Evolutionary conservation across 2,888 invertebrate species (phyloP).

Genomic region (Nomada ruficornis): DNA sequence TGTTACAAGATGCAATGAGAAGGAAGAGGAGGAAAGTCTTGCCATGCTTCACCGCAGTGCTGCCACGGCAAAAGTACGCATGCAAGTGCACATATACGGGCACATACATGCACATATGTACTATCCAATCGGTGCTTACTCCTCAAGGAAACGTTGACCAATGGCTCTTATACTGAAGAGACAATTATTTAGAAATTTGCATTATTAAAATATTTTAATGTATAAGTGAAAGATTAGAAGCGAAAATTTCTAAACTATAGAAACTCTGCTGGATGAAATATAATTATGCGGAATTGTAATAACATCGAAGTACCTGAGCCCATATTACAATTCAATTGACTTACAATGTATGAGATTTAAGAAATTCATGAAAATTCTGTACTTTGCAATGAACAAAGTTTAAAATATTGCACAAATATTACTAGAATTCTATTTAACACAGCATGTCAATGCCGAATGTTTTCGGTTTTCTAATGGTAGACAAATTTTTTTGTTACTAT

Average conservation of each 20-base stretch:
- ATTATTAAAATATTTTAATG: not conserved
- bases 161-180: constrained; percentile 12
- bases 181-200: not conserved
- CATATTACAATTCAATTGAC: too few relatives aligned
- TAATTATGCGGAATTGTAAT: too few relatives aligned
- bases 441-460: too few relatives aligned
- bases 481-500: not conserved
- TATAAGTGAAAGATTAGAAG: not conserved
- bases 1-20: constrained; percentile 15
- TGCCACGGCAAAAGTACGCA: constrained; percentile 1
- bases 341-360: not conserved
- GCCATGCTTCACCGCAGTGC: constrained; percentile 23
- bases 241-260: too few relatives aligned
- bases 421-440: too few relatives aligned
- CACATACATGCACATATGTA: not conserved
- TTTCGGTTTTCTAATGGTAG: not conserved
- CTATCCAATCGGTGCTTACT: constrained; percentile 17
- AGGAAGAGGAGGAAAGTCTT: constrained; percentile 35
- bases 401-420: too few relatives aligned
- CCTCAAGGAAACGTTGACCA: constrained; percentile 35
- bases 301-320: too few relatives aligned
- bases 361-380: not conserved
- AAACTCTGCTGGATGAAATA: too few relatives aligned
- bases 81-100: not conserved
- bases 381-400: not conserved